phyloP scores from a whole-genome alignment of 2,888 invertebrate genomes.

The Seira musarum region DNA sequence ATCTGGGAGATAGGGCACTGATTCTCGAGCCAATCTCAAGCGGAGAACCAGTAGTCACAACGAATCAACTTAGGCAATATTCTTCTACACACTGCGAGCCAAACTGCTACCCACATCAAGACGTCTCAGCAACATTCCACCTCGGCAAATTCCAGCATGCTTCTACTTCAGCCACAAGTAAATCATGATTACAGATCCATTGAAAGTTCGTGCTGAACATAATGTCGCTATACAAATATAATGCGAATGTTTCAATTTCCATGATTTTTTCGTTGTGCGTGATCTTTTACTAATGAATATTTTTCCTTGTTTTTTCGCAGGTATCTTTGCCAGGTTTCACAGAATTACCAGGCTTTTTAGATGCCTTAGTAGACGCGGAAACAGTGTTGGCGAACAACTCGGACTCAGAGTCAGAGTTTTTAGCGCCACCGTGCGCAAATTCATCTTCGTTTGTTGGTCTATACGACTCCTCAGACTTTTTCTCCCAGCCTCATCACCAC shows the following conservation, averaged over 20 bases:
- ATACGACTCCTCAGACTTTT: constrained; percentile 66
- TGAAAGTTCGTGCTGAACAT: no score
- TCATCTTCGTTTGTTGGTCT: constrained; percentile 77
- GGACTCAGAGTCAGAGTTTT: constrained; percentile 68
- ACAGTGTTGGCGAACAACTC: constrained; percentile 67
- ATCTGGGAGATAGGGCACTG: constrained; percentile 66
- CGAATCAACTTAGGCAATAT: constrained; percentile 49
- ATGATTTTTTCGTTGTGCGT: neutral
- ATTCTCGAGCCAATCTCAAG: constrained; percentile 36
- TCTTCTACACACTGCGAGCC: constrained; percentile 31
- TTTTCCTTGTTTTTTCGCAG: constrained; percentile 40
- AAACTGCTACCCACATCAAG: constrained; percentile 64
- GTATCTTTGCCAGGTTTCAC: constrained; percentile 69
- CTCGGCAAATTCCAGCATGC: constrained; percentile 82
- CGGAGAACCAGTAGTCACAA: constrained; percentile 40
- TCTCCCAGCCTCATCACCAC: constrained; percentile 73
- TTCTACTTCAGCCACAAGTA: constrained; percentile 94
- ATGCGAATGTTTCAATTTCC: neutral
- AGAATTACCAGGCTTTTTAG: constrained; percentile 70
- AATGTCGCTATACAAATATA: constrained; percentile 57
- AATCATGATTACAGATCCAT: constrained; percentile 72
- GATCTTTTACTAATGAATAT: neutral
- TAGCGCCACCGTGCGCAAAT: constrained; percentile 66
- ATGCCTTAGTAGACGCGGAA: constrained; percentile 69
- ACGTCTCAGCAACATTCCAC: constrained; percentile 71